Base-by-base conservation (phyloP, 2,888 invertebrate genomes). In the Noctua comes region DNA sequence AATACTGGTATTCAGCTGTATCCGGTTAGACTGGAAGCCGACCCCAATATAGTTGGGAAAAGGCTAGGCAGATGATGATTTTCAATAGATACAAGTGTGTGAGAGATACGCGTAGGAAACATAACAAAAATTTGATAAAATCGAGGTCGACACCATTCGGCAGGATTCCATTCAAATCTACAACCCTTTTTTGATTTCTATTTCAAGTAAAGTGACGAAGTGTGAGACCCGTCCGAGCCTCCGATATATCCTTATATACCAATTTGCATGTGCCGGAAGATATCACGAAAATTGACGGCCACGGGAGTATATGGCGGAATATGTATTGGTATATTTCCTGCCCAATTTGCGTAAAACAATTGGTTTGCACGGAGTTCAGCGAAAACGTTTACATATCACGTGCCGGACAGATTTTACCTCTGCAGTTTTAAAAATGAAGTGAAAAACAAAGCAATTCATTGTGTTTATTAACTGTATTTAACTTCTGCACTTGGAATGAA, bases 171-270 rank as follows among this genome's bases (percentile, higher is more conserved):
- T 82, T 86, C 57, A 77, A 82, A 77, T 82, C 78, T 70, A 77
- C 62, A 77, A 85, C 77, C 84, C 83, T 82, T 82, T 81, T 84
- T 69, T 65, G 51, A 74, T 77, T 86, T 72, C 40, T 51, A 77
- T 82, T 86, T 73, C n/a, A 72, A 68, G 62, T 27, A 64, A 76
- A 82, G 66, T 70, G 74, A 70, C 27, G 57, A 57, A 62, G 40
- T 68, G 48, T 69, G 71, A 66, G 73, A 69, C 54, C 73, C 76
- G 43, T 66, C 62, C 21, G 31, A 69, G 57, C 24, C 59, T 43
- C 24, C 24, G 65, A 82, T 70, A 85, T 71, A 68, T 71, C 68
- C 27, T 57, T 62, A 36, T 76, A 65, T 72, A 69, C 59, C 76
- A 82, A 77, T 84, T 86, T 82, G 69, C 69, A 73, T 75, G 27